Conservation (phyloP, 2,888 invertebrate genomes). For the Craniophora ligustri region DNA sequence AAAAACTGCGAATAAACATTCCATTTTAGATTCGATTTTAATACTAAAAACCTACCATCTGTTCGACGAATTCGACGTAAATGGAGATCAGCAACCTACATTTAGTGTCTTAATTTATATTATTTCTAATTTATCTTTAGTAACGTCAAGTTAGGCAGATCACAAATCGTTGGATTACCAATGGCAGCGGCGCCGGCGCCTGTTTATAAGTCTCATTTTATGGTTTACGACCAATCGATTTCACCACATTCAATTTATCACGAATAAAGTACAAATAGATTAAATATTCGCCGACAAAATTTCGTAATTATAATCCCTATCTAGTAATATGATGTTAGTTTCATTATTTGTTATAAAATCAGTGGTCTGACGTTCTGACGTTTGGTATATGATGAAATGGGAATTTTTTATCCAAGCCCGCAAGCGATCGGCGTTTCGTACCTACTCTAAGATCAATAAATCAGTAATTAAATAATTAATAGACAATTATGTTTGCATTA, state of each 20-base stretch:
- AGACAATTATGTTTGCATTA: no score
- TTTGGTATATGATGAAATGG: no score
- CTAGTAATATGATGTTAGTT: constrained; percentile 25
- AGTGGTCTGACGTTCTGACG: no score
- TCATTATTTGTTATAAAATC: constrained; percentile 25
- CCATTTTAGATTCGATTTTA: constrained; percentile 21
- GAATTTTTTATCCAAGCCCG: no score
- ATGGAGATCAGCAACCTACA: constrained; percentile 18
- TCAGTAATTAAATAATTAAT: no score
- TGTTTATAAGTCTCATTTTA: constrained; percentile 30
- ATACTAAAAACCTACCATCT: no score
- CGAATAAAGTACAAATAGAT: constrained; percentile 36
- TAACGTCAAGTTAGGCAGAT: constrained; percentile 30
- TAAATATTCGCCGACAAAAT: constrained; percentile 27
- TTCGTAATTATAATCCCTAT: constrained; percentile 38
- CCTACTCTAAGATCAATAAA: no score
- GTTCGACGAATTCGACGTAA: constrained; percentile 39
- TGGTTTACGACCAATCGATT: constrained; percentile 36
- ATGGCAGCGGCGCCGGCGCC: constrained; percentile 49
- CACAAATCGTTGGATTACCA: constrained; percentile 56
- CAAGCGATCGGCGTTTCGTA: no score
- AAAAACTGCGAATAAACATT: constrained; percentile 33
- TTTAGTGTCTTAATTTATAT: neutral
- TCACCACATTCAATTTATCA: constrained; percentile 47
- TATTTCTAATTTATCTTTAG: constrained; percentile 29